Evolutionary conservation across 2,113 vertebrate species (phyloP).

Genomic region (Acrocephalus kingi): DNA sequence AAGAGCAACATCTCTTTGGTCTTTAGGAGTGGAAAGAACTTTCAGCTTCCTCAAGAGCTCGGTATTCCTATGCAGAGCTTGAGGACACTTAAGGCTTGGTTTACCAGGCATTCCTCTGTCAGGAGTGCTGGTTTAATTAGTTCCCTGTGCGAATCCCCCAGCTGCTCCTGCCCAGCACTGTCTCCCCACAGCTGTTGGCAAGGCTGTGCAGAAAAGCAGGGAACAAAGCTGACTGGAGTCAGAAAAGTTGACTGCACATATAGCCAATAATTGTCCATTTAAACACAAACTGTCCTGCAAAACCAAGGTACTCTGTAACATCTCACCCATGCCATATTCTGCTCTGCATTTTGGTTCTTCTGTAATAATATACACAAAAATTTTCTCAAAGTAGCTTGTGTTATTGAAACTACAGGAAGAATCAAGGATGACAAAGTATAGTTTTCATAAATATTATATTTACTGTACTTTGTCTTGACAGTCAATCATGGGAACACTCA

Average conservation of each 20-base stretch:
- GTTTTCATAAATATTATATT: neutral
- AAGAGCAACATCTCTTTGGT: neutral
- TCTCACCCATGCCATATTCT: neutral
- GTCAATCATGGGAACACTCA: neutral
- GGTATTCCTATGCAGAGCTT: neutral
- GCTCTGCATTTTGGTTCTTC: neutral
- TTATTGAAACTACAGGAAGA: neutral
- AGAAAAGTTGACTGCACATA: neutral
- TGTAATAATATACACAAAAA: rapidly evolving
- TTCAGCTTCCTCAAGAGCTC: neutral
- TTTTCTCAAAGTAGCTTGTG: neutral
- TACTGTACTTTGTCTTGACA: neutral
- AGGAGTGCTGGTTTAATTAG: neutral
- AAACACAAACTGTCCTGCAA: neutral
- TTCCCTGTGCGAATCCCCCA: neutral
- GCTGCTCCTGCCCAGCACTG: conserved; percentile 16
- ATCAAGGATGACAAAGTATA: neutral
- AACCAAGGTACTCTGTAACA: neutral
- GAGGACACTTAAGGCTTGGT: neutral
- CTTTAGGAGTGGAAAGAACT: neutral
- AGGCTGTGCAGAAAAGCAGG: neutral
- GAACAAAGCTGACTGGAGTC: neutral
- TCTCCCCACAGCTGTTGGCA: neutral
- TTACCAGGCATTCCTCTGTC: neutral
- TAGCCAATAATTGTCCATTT: neutral